Base-by-base conservation (phyloP, 2,113 vertebrate genomes). In the Sialia sialis region DNA sequence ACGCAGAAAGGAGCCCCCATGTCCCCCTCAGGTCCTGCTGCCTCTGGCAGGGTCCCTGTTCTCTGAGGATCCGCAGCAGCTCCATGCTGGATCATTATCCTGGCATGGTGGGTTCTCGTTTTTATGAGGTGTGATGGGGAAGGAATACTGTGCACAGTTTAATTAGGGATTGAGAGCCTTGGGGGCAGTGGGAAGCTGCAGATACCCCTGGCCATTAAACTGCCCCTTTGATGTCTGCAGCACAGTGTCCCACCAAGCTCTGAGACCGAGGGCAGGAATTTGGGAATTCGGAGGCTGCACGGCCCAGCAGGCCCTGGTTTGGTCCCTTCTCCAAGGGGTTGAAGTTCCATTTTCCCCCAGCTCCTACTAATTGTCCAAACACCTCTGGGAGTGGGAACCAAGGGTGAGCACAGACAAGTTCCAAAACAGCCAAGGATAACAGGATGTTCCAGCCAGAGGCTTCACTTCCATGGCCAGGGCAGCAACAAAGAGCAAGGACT, bases 111-210 rank as follows among this genome's bases (percentile, higher is more conserved):
- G 69, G 90, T 55, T 79, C 93, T 83, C 2, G 0, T 34, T 88
- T 96, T 97, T 96, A 97, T 1, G 36, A 96, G 94, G 95, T 96
- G 94, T 67, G 84, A 94, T 58, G 81, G 93, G 84, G 90, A 95
- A 97, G 92, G 95, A 96, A 95, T 96, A 94, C 44, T 80, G 87
- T 84, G 68, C 82, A 77, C 59, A 68, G 74, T 74, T 96, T 93
- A 96, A 97, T 96, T 94, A 96, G 81, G 74, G 92, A 62, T 48
- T 83, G 54, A 72, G 74, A 52, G 92, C 94, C 94, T 73, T 26
- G 29, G 43, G 90, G 67, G 49, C 36, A 54, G 54, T 48, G 77
- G 67, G 41, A 87, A 87, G 94, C 76, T 72, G 77, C 60, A 90
- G 73, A 88, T 70, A 94, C 54, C 68, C 36, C 0, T 1, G 82